Percentiles rank a stretch among this genome's conserved stretches.
phyloP scores from a whole-genome alignment of 2,888 invertebrate genomes.

The Neoitamus cyanurus region DNA sequence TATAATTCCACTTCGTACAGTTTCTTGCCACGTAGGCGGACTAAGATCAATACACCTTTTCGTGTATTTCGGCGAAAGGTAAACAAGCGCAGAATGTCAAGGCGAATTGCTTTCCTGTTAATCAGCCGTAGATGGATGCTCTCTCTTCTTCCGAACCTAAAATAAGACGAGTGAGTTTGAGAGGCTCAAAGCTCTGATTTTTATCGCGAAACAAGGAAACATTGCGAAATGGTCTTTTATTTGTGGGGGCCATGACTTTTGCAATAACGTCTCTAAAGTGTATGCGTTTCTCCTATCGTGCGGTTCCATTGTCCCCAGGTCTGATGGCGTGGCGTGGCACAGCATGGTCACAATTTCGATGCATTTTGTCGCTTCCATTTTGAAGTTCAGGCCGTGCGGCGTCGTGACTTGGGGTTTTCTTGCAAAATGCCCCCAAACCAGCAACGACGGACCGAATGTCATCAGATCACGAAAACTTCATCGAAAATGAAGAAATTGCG shows the following conservation, averaged over 20 bases:
- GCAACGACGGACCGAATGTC: slow-evolving; percentile 11
- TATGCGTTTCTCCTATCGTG: neutral
- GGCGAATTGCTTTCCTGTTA: slow-evolving; percentile 28
- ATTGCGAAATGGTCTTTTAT: neutral
- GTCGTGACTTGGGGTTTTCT: slow-evolving; percentile 8
- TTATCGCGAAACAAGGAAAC: neutral
- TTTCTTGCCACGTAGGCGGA: neutral
- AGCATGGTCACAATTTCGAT: neutral
- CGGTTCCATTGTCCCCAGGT: neutral
- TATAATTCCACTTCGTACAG: neutral
- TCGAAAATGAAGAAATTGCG: neutral
- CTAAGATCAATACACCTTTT: neutral
- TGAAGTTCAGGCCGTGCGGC: neutral
- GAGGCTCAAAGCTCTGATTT: neutral
- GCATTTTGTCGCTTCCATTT: neutral
- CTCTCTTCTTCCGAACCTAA: neutral
- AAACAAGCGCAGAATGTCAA: slow-evolving; percentile 35
- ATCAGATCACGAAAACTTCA: slow-evolving; percentile 36
- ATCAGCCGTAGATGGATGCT: neutral
- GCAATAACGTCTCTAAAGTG: neutral
- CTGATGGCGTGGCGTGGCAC: neutral
- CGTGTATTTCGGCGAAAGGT: neutral
- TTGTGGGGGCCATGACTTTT: neutral
- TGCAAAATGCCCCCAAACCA: neutral
- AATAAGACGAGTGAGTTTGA: neutral